Evolutionary conservation across 2,797 vertebrate genomes (phyloP).

Genomic region (Trematomus bernacchii): DNA sequence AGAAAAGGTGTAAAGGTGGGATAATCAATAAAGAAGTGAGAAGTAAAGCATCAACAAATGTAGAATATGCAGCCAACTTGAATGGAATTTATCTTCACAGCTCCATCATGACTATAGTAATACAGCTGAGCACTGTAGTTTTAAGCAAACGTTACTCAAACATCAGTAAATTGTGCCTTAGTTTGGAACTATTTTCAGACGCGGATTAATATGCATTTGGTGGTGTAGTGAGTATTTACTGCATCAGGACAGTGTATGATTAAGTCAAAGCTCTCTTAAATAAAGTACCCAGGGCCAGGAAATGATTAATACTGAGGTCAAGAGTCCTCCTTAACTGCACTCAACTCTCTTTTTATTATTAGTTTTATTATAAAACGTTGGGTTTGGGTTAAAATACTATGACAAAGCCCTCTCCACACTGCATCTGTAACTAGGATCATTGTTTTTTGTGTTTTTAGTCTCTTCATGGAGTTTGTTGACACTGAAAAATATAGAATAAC

Average conservation of each 20-base stretch:
- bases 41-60: neutral
- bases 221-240: neutral
- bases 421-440: neutral
- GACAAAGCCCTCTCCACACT: neutral
- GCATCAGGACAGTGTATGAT: neutral
- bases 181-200: neutral
- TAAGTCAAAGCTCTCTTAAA: neutral
- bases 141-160: too few species aligned
- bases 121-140: too few species aligned
- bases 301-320: neutral
- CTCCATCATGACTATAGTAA: neutral
- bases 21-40: slow-evolving; percentile 1
- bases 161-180: neutral
- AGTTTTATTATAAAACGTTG: too few species aligned
- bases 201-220: neutral
- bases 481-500: neutral
- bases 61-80: neutral
- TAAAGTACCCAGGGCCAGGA: neutral
- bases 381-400: neutral
- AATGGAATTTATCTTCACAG: neutral
- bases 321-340: too few species aligned
- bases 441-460: neutral
- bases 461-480: neutral
- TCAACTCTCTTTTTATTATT: too few species aligned
- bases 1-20: slow-evolving; percentile 9